Evolutionary conservation across 2,113 vertebrate species (phyloP).

Genomic region (Nipponia nippon): DNA sequence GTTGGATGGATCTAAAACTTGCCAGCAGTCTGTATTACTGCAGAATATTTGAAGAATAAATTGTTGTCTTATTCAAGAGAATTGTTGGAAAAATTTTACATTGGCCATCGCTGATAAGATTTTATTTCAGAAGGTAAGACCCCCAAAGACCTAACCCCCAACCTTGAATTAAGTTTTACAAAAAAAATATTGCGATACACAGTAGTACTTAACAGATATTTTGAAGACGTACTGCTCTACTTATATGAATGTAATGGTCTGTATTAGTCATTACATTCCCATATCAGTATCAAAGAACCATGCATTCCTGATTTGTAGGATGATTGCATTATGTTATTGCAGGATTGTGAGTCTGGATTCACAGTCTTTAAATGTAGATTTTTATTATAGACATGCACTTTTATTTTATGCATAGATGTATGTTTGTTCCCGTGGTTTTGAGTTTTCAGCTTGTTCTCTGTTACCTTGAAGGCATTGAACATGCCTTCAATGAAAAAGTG

Average conservation of each 20-base stretch:
- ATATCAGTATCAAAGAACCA: background rate
- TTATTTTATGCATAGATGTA: background rate
- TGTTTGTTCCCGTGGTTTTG: background rate
- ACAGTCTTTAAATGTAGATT: background rate
- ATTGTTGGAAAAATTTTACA: background rate
- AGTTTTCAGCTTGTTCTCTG: background rate
- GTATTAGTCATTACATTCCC: background rate
- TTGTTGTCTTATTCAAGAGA: background rate
- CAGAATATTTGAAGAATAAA: background rate
- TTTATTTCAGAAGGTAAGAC: background rate
- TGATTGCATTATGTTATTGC: background rate
- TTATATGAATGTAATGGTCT: background rate
- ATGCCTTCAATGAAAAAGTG: background rate
- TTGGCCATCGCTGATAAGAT: background rate
- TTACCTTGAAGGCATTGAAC: background rate
- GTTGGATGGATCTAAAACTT: background rate
- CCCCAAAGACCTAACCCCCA: background rate
- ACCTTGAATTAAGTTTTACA: background rate
- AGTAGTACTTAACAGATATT: background rate
- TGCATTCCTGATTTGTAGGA: background rate
- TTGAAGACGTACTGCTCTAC: background rate
- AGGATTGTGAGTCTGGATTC: background rate
- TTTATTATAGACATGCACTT: background rate
- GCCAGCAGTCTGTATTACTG: background rate
- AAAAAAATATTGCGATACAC: background rate